Evolutionary conservation across 1,140 invertebrate genomes (phyloP), one percentile per base, ranked within the genome.

Genomic region (Drosophila fuyamai): DNA sequence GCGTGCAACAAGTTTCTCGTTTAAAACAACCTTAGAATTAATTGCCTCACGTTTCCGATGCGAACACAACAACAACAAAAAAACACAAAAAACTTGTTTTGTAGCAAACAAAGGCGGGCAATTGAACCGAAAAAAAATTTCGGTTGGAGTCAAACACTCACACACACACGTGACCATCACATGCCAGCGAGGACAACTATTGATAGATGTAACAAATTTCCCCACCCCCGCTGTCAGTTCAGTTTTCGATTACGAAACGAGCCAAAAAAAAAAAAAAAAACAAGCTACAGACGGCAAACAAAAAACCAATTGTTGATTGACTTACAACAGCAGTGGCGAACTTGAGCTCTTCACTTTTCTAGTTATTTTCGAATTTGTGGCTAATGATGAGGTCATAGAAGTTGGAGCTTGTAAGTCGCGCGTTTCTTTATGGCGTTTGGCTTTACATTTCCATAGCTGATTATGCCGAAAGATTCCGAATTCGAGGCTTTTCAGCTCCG

Each of bases 21-120:
- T 78, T 73, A 59, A 73, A 83, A 86, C 88, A 86, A 86, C 83
- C 83, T 86, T 86, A 86, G 83, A 89, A 86, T 86, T 80, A 86
- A 86, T 86, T 88, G 84, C 83, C 72, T 89, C 83, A 86, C 83
- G 83, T 86, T 86, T 86, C 83, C 79, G 84, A 72, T 14, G 50
- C 56, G 68, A 59, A 73, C 51, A 40, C 68, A 65, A 18, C 40
- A 51, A 47, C 13, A 13, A 48, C 16, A 47, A n/a, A 62, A 29
- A 55, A 10, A 62, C 13, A 46, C 4, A 41, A 32, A 14, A 62
- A 79, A 83, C 75, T 66, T 70, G 65, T 48, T 83, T 71, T 56
- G 53, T 54, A 44, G 68, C 83, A 86, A 88, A 86, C 83, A 88
- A 86, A 83, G 62, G 67, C 67, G 79, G 77, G 83, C 76, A 86